These are phyloP conservation scores for Carassius gibelio DNA, from an alignment of 2,113 vertebrate species.

Conservation along the genomic window DNA sequence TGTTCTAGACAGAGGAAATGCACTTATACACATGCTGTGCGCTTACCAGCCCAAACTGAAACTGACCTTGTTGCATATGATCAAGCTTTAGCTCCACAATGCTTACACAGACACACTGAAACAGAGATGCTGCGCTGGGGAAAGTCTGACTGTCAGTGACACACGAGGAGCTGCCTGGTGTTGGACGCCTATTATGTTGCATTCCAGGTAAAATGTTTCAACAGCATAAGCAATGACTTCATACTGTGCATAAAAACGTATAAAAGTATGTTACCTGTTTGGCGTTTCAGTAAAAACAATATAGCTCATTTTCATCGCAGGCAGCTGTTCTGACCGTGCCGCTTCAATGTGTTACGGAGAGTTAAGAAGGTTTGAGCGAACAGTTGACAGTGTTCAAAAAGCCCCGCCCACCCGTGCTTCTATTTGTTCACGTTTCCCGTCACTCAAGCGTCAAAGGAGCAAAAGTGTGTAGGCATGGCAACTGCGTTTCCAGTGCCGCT, in stretches of 20 bases:
- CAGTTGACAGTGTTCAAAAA: constrained; percentile 58
- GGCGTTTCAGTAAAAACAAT: constrained; percentile 51
- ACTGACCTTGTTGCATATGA: neutral
- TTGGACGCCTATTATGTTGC: constrained; percentile 14
- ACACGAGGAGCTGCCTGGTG: neutral
- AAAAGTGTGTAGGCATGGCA: constrained; percentile 72
- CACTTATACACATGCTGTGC: neutral
- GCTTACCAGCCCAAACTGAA: constrained; percentile 3
- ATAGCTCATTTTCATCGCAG: constrained; percentile 59
- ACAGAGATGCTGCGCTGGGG: constrained; percentile 28
- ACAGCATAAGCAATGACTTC: neutral
- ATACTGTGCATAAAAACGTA: neutral
- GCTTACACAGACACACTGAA: constrained; percentile 17
- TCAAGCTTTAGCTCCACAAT: constrained; percentile 4
- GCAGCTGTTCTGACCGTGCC: neutral
- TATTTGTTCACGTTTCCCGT: constrained; percentile 60
- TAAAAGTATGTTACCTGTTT: constrained; percentile 63
- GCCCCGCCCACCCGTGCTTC: constrained; percentile 56
- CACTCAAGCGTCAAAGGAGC: constrained; percentile 47
- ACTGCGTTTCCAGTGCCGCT: constrained; percentile 57
- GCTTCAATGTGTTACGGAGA: constrained; percentile 55
- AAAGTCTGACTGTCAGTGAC: constrained; percentile 30
- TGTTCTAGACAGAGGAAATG: constrained; percentile 26
- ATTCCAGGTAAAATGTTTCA: neutral
- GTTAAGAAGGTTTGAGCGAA: constrained; percentile 60